Conservation (phyloP, 2,888 invertebrate genomes). For the Lasius platythorax region DNA sequence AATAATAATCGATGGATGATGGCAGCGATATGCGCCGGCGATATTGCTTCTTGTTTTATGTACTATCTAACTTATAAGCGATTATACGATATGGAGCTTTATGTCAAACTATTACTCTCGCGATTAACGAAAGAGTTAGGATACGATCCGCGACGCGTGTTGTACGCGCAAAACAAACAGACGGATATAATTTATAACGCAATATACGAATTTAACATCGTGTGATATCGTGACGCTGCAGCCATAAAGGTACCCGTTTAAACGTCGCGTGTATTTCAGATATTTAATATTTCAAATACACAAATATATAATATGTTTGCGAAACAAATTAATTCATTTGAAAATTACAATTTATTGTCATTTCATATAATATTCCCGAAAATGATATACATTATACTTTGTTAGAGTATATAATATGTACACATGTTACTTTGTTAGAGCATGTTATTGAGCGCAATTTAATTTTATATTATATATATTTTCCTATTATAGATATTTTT, state of each 20-base stretch:
- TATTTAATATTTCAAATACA: background rate
- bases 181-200: slow-evolving; percentile 2
- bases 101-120: background rate
- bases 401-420: too few relatives aligned
- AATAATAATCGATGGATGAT: slow-evolving; percentile 44
- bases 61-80: slow-evolving; percentile 22
- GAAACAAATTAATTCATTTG: slow-evolving; percentile 35
- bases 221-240: background rate
- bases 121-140: background rate
- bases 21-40: background rate
- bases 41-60: slow-evolving; percentile 35
- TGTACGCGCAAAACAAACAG: background rate
- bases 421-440: background rate
- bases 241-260: background rate
- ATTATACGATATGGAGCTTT: slow-evolving; percentile 5
- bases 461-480: background rate
- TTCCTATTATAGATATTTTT: background rate
- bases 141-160: background rate
- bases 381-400: background rate
- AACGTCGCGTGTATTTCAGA: slow-evolving; percentile 1
- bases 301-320: background rate
- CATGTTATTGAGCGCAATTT: slow-evolving; percentile 6
- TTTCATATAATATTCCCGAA: background rate
- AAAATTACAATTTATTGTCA: slow-evolving; percentile 9
- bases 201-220: slow-evolving; percentile 5